Conservation (phyloP, 2,888 invertebrate genomes). For the Drosophila mimica region DNA sequence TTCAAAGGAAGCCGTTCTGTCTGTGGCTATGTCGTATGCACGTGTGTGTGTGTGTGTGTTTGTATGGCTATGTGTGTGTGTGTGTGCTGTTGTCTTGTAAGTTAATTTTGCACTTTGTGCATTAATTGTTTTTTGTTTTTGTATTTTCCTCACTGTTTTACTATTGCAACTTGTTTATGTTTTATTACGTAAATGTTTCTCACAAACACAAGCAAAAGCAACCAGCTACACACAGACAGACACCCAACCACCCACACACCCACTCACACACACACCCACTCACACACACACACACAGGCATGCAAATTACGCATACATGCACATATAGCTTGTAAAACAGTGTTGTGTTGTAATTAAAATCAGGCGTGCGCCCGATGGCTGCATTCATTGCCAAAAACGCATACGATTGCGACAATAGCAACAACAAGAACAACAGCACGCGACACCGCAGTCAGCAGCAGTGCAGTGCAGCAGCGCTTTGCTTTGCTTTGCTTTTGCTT, state of each 20-base stretch:
- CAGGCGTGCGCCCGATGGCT: slow-evolving; percentile 67
- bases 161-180: slow-evolving; percentile 50
- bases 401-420: slow-evolving; percentile 37
- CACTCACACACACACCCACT: neutral
- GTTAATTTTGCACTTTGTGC: slow-evolving; percentile 13
- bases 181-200: slow-evolving; percentile 61
- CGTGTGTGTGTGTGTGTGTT: neutral
- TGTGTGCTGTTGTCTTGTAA: slow-evolving; percentile 4
- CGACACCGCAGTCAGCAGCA: slow-evolving; percentile 36
- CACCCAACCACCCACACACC: no score
- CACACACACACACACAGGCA: slow-evolving; percentile 2
- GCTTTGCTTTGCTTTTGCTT: neutral
- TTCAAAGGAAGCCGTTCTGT: slow-evolving; percentile 45
- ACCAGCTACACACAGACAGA: neutral
- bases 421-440: slow-evolving; percentile 35
- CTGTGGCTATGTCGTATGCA: neutral
- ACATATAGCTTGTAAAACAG: slow-evolving; percentile 1
- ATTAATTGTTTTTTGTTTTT: slow-evolving; percentile 6
- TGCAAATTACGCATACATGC: slow-evolving; percentile 7
- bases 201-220: slow-evolving; percentile 1
- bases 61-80: neutral
- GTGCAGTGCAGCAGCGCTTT: slow-evolving; percentile 15
- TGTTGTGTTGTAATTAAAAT: slow-evolving; percentile 73
- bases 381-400: slow-evolving; percentile 71
- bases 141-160: slow-evolving; percentile 13